Conservation (phyloP, 2,113 vertebrate genomes). For the Cebus imitator region DNA sequence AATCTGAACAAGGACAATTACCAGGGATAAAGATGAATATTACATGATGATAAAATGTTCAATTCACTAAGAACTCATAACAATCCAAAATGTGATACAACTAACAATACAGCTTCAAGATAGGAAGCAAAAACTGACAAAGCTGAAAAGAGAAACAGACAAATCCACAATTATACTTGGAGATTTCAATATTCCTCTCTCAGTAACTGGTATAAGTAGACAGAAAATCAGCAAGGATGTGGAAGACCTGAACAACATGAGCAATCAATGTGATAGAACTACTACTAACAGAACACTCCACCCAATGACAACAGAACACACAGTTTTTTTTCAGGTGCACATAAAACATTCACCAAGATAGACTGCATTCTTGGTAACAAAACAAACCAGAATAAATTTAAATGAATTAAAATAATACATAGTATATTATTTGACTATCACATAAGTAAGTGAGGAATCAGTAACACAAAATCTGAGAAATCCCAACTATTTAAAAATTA, state of each 20-base stretch:
- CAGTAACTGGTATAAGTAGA: neutral
- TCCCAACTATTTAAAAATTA: conserved; percentile 29
- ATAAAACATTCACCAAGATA: conserved; percentile 5
- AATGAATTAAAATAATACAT: conserved; percentile 2
- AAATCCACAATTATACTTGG: neutral
- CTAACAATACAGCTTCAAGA: neutral
- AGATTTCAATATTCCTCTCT: neutral
- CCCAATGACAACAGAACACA: neutral
- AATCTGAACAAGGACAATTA: neutral
- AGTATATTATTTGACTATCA: neutral
- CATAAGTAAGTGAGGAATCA: conserved; percentile 37
- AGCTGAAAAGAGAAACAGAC: neutral
- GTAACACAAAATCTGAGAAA: conserved; percentile 28
- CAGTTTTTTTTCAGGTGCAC: neutral
- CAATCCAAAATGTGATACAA: neutral
- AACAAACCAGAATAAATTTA: neutral
- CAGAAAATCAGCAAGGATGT: neutral
- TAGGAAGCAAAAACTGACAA: neutral
- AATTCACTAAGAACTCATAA: neutral
- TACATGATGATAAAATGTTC: neutral
- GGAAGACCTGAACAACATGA: neutral
- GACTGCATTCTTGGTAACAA: neutral
- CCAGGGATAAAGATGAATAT: neutral
- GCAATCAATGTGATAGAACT: neutral
- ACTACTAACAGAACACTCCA: neutral